phyloP scores from a whole-genome alignment of 2,888 invertebrate genomes.

The Glyphotaelius pellucidus region DNA sequence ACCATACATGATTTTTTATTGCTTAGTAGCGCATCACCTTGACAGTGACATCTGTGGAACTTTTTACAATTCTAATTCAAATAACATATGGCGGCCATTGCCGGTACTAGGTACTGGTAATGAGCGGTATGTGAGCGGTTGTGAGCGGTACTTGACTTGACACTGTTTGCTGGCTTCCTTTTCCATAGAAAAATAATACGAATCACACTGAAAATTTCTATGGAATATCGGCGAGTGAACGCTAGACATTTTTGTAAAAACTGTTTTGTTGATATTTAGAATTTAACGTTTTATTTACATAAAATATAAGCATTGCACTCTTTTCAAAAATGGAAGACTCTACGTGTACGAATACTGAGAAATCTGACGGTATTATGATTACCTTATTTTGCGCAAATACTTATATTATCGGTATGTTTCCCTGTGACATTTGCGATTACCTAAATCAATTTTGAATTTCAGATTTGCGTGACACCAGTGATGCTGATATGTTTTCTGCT shows the following conservation, averaged over 20 bases:
- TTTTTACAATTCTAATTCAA: neutral
- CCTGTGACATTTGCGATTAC: neutral
- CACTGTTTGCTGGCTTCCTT: neutral
- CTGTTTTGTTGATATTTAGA: neutral
- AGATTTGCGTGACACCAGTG: constrained; percentile 74
- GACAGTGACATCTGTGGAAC: neutral
- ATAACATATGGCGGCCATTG: neutral
- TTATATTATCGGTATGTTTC: neutral
- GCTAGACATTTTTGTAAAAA: constrained; percentile 2
- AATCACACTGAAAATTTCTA: neutral
- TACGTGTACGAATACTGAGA: constrained; percentile 28
- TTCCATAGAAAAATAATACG: neutral
- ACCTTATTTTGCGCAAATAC: neutral
- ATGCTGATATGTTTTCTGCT: constrained; percentile 73
- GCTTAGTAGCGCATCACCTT: too few species aligned
- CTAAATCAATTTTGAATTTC: constrained; percentile 36
- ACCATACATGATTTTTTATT: too few species aligned
- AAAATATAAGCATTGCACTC: neutral
- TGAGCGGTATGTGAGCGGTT: too few species aligned
- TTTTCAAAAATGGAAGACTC: constrained; percentile 37
- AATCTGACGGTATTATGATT: constrained; percentile 46
- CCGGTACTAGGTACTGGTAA: too few species aligned
- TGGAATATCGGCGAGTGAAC: neutral
- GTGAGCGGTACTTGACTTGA: neutral
- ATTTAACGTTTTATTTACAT: neutral